These are phyloP conservation scores for Pandion haliaetus DNA, from an alignment of 2,113 vertebrate species.

Conservation along the genomic window DNA sequence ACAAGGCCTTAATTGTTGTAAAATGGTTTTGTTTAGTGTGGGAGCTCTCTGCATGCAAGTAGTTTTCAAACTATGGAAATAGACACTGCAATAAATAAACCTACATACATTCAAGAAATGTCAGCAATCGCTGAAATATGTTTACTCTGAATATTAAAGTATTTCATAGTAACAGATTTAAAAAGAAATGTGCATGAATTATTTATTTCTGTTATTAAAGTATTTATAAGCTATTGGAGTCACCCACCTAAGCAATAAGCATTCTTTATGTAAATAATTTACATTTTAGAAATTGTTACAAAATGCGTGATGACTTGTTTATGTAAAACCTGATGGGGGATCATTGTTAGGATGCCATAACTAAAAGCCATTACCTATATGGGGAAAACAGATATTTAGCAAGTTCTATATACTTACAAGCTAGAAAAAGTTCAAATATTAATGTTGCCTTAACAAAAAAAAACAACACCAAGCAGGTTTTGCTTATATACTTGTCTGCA, in stretches of 20 bases:
- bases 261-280: slow-evolving; percentile 24
- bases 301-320: not conserved
- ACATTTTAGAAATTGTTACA: slow-evolving; percentile 15
- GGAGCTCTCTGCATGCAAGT: not conserved
- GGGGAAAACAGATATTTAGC: not conserved
- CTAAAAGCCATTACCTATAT: not conserved
- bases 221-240: not conserved
- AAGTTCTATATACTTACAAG: not conserved
- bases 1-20: not conserved
- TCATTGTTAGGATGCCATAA: not conserved
- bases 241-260: not conserved
- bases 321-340: not conserved
- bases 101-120: not conserved
- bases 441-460: not conserved
- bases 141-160: not conserved
- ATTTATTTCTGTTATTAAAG: slow-evolving; percentile 29
- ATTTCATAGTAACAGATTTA: not conserved
- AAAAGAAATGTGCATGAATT: not conserved
- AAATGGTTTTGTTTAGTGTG: not conserved
- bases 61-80: not conserved
- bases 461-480: not conserved
- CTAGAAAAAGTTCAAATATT: not conserved
- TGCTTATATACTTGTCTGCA: not conserved
- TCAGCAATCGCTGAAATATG: not conserved
- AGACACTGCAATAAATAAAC: not conserved